These are phyloP conservation scores for Microcebus jonahi DNA, from an alignment of 2,113 vertebrate genomes.

Conservation along the genomic window DNA sequence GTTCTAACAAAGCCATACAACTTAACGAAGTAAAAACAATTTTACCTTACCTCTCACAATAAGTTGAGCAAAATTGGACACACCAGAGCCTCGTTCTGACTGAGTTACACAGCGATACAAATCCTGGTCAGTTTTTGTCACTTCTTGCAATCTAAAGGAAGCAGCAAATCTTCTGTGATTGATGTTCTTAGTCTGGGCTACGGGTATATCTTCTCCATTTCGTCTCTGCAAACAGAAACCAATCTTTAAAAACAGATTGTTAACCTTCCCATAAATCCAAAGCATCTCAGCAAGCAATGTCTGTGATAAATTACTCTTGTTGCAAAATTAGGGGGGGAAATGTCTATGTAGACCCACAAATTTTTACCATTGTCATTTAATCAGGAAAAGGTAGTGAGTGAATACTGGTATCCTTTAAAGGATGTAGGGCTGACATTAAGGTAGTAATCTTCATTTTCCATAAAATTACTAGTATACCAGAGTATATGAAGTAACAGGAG, in stretches of 20 bases:
- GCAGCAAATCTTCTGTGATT: conserved; percentile 98
- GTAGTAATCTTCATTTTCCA: neutral
- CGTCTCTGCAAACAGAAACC: conserved; percentile 88
- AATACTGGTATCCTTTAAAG: neutral
- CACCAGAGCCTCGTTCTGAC: conserved; percentile 96
- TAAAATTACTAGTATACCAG: neutral
- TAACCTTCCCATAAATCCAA: conserved; percentile 54
- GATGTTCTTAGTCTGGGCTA: conserved; percentile 97
- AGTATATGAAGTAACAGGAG: neutral
- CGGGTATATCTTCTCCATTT: conserved; percentile 98
- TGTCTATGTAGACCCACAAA: neutral
- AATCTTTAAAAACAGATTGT: conserved; percentile 67
- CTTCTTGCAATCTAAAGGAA: conserved; percentile 95
- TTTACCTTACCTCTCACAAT: conserved; percentile 94
- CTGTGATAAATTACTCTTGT: conserved; percentile 16
- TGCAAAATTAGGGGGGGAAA: conserved; percentile 35
- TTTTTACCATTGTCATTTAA: neutral
- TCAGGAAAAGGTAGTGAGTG: neutral
- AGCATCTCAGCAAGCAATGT: conserved; percentile 10
- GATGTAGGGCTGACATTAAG: neutral
- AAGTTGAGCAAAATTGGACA: conserved; percentile 97
- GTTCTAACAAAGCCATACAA: neutral
- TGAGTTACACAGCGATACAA: conserved; percentile 98
- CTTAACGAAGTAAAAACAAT: conserved; percentile 50
- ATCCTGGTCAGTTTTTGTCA: conserved; percentile 96